Percentiles rank a stretch among this genome's conserved stretches.
These are phyloP conservation scores for Siniperca knerii DNA, from an alignment of 2,113 vertebrate genomes.

Conservation along the genomic window DNA sequence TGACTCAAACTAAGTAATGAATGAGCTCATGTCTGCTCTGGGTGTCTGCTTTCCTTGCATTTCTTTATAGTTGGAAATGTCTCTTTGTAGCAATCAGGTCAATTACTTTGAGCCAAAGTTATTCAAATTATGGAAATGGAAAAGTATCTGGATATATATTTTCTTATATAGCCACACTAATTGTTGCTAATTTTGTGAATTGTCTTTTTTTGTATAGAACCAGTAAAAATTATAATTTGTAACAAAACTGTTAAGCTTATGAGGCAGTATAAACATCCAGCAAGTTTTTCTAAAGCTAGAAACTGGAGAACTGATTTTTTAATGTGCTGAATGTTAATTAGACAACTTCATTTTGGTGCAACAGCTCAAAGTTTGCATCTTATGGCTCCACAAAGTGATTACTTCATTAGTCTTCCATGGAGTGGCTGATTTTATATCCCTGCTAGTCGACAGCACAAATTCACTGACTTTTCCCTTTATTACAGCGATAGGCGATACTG, in stretches of 20 bases:
- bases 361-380: conserved; percentile 2
- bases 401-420: background rate
- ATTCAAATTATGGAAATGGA: background rate
- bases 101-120: background rate
- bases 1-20: conserved; percentile 21
- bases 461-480: background rate
- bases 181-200: background rate
- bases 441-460: background rate
- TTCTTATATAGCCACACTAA: background rate
- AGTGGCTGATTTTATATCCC: background rate
- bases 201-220: background rate
- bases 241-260: background rate
- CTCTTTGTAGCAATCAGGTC: background rate
- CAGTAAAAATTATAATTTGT: background rate
- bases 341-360: conserved; percentile 1
- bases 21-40: background rate
- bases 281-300: background rate
- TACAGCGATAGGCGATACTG: background rate
- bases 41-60: background rate
- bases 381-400: conserved; percentile 14
- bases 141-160: background rate
- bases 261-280: background rate
- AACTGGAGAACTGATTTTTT: background rate
- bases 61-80: background rate
- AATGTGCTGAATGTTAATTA: conserved; percentile 23